Evolutionary conservation across 2,113 vertebrate genomes (phyloP), one percentile per base, ranked within the genome.

Genomic region (Myiagra hebetior): DNA sequence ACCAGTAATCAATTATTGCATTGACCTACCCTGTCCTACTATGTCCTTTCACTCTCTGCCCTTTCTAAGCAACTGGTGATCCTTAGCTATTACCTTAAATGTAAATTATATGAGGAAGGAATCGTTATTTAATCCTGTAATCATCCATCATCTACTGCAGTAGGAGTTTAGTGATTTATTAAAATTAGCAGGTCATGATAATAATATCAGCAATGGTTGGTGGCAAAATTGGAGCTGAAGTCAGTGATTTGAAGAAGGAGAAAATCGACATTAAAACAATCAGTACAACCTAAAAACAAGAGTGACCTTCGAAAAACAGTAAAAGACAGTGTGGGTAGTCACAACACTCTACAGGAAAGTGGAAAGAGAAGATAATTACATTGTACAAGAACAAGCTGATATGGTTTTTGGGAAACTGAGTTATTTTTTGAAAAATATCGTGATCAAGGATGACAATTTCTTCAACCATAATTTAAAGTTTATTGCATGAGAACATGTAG

Each of bases 341-440:
- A 69, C 10, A 82, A 21, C 8, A 76, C 85, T 69, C 35, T 80
- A 10, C 44, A 73, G 26, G 9, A 94, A 65, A 67, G 42, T 7
- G 11, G 65, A 72, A 87, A 75, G 21, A 35, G 19, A 83, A 81
- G 59, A n/a, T n/a, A 63, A 77, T 53, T 46, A n/a, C 8, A 33
- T 3, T 3, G 2, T 31, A 50, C 0, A 2, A 67, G 27, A 80
- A 62, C 15, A 69, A 65, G 10, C 10, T 65, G 42, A 65, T 57
- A 65, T 0, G 2, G 10, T 56, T 85, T n/a, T 11, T 62, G 28
- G 26, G 42, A 86, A 88, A 53, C 2, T 18, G 19, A 13, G 10
- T 17, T 35, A 7, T 21, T 44, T 68, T 62, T 53, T n/a, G 0
- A 4, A 44, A 53, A 57, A 59, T 60, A 47, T 13, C 0, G 0